Base-by-base conservation (phyloP, 2,888 invertebrate genomes). In the Lasioglossum pauxillum region DNA sequence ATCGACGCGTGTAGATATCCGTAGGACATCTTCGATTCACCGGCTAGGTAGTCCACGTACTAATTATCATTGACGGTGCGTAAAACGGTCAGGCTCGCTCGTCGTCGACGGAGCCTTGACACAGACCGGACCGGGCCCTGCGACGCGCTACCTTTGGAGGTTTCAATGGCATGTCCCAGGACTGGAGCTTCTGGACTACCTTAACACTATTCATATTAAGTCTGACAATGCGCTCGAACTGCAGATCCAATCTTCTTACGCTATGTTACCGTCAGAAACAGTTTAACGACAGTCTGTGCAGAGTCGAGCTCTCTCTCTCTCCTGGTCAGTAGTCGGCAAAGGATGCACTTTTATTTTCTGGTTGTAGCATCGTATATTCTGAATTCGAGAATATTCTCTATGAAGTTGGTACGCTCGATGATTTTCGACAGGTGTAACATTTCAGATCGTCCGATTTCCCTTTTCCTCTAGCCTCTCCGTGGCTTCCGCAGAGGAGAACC, bases 391-490 rank as follows among this genome's bases (percentile, higher is more conserved):
- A 44, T 4, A 14, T 3, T 14, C 14, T 44, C 14, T 12, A 44
- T 0, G 23, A 53, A 53, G 2, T 23, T 23, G 23, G 23, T 23
- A 53, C 8, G 23, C 53, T 53, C 19, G 53, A 23, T 2, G 23
- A 53, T 53, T 23, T 19, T 23, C 5, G 49, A 5, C 19, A 19
- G 16, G 5, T 19, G 19, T 2, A 19, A 19, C 5, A 73, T 67
- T 69, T 35, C 67, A 31, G 31, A 41, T 49, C 23, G 19, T 16
- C 71, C 67, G 85, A 84, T 89, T 89, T 87, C 88, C 88, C 90
- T 90, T 87, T 89, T 84, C 79, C 85, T 75, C 53, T 23, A 53
- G 72, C 78, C 82, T 88, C 60, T 80, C 67, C 78, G 38, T 14
- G 27, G 31, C 41, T 7, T 72, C 23, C 69, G n/a, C 5, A 27